Conservation (phyloP, 2,888 invertebrate genomes). For the Lycaena phlaeas region DNA sequence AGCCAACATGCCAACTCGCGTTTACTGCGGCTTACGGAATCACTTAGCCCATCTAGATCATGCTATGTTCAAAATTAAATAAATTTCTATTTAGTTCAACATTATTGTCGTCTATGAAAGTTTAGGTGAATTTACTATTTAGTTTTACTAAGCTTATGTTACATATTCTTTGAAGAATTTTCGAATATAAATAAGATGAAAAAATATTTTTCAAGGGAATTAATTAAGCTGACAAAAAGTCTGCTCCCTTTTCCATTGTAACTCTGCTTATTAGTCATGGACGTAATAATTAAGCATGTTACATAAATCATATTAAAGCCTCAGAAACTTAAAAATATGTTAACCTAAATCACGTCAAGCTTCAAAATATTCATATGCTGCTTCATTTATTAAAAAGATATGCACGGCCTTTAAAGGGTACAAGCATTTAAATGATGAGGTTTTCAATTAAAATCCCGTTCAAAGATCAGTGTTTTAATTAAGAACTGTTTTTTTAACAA, state of each 20-base stretch:
- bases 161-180: too few species aligned
- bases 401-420: slow-evolving; percentile 1
- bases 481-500: slow-evolving; percentile 44
- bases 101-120: too few species aligned
- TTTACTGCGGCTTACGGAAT: slow-evolving; percentile 19
- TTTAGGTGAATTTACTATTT: too few species aligned
- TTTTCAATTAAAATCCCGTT: slow-evolving; percentile 41
- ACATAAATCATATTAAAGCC: not conserved
- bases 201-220: too few species aligned
- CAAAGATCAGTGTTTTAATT: slow-evolving; percentile 44
- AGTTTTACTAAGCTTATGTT: too few species aligned
- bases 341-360: slow-evolving; percentile 3
- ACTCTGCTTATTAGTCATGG: not conserved
- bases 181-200: too few species aligned
- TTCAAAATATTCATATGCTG: slow-evolving; percentile 1
- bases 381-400: slow-evolving; percentile 2
- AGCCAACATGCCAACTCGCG: slow-evolving; percentile 32
- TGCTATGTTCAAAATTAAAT: not conserved
- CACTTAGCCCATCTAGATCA: slow-evolving; percentile 13
- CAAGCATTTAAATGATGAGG: slow-evolving; percentile 8
- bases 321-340: slow-evolving; percentile 4
- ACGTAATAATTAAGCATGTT: not conserved
- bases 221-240: too few species aligned
- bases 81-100: too few species aligned
- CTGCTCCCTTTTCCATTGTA: not conserved